phyloP scores from a whole-genome alignment of 2,113 vertebrate genomes.

The Mus pahari region DNA sequence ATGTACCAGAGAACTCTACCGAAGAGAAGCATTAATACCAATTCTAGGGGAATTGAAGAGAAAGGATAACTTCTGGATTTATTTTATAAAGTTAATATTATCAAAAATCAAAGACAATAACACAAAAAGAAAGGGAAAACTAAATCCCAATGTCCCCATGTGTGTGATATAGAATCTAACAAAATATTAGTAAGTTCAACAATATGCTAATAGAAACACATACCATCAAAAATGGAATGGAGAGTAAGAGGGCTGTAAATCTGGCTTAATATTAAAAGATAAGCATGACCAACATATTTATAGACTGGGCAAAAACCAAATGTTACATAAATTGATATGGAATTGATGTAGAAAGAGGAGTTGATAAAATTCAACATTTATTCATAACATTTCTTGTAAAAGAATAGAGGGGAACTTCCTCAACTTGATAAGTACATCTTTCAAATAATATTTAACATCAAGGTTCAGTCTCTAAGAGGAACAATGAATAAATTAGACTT shows the following conservation, averaged over 20 bases:
- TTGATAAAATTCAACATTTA: neutral
- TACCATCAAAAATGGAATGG: neutral
- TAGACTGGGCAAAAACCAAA: conserved; percentile 8
- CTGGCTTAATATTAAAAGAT: conserved; percentile 6
- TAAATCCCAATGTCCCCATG: neutral
- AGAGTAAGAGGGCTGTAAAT: neutral
- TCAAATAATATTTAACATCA: neutral
- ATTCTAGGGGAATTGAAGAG: neutral
- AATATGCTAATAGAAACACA: neutral
- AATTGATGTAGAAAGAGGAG: neutral
- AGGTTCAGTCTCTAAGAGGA: neutral
- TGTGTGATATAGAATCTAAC: neutral
- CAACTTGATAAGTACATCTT: neutral
- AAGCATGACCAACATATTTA: neutral
- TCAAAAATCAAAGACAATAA: neutral
- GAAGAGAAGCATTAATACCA: neutral
- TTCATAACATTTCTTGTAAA: conserved; percentile 15
- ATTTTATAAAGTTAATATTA: neutral
- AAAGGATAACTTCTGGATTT: neutral
- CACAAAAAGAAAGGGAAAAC: neutral
- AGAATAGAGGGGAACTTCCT: neutral
- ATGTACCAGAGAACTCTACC: neutral
- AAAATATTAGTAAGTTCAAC: conserved; percentile 7
- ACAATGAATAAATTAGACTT: neutral
- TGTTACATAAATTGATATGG: neutral